Conservation (phyloP, 1,140 invertebrate species). For the Megalonaias nervosa region DNA sequence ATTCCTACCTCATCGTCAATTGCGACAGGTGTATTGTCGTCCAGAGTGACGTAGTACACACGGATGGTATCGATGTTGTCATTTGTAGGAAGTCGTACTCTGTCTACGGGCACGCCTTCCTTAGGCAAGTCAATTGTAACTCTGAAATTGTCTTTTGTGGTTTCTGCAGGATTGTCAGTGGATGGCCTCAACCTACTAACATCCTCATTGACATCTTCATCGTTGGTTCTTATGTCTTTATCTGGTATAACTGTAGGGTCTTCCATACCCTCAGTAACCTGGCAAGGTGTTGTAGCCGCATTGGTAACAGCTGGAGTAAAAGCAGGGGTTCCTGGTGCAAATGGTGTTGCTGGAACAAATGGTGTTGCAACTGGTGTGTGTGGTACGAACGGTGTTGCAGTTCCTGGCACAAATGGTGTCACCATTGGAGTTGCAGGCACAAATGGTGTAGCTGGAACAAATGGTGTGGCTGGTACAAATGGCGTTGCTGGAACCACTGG, state of each 20-base stretch:
- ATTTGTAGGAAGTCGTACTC: slow-evolving; percentile 7
- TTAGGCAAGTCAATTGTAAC: slow-evolving; percentile 19
- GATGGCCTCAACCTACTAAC: slow-evolving; percentile 16
- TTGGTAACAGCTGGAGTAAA: background rate
- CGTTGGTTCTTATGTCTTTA: slow-evolving; percentile 7
- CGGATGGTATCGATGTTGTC: slow-evolving; percentile 19
- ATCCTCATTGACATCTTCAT: slow-evolving; percentile 1
- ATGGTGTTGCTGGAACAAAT: background rate
- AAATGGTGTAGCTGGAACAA: too few relatives aligned
- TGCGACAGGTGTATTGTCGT: background rate
- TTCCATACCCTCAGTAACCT: slow-evolving; percentile 14
- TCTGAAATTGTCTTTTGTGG: slow-evolving; percentile 26
- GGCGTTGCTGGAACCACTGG: too few relatives aligned
- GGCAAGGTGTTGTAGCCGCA: slow-evolving; percentile 5
- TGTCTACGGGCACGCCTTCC: slow-evolving; percentile 8
- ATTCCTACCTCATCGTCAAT: background rate
- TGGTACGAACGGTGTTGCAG: too few relatives aligned
- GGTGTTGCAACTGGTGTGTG: too few relatives aligned
- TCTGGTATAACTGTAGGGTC: slow-evolving; percentile 16
- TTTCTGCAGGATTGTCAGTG: slow-evolving; percentile 8
- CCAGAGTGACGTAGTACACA: slow-evolving; percentile 13
- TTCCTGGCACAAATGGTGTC: too few relatives aligned
- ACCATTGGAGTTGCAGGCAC: too few relatives aligned
- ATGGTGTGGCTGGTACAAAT: too few relatives aligned
- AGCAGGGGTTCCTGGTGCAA: background rate